Base-by-base conservation (phyloP, 2,888 invertebrate genomes). In the Brachycybe producta region DNA sequence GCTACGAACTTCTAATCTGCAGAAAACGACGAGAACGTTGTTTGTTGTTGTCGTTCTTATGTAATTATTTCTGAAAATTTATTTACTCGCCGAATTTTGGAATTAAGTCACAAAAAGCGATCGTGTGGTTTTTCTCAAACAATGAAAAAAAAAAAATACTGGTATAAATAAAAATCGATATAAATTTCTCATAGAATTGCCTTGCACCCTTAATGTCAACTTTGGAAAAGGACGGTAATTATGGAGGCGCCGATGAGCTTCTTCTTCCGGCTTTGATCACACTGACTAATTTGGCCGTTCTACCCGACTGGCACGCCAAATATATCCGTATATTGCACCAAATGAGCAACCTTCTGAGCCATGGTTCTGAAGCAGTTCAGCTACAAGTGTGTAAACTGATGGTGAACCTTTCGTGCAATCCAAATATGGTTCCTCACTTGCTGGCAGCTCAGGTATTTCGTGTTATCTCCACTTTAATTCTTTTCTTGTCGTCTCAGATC, bases 331-430 rank as follows among this genome's bases (percentile, higher is more conserved):
- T 68, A 5, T 61, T 74, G 7, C 71, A 70, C 55, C 64, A 64
- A 30, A 61, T 74, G 24, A 72, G 70, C 57, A 60, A 64, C 21
- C 60, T 73, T 19, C 62, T 74, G 28, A 71, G 72, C 55, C 62
- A 61, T 40, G 64, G 62, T 13, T 64, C 64, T 44, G 60, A 64
- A 5, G 64, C 66, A 17, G 61, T 72, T 19, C 67, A 67, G 55
- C 61, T 74, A 17, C 74, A 75, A 58, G 67, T 74, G 2, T 63
- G 75, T 19, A 72, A 74, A 57, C 65, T 76, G 27, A 67, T 77
- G 36, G 73, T 75, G 48, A 77, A 77, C 61, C 63, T 77, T 4
- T 73, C 75, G 8, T 73, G 73, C 54, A 75, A 75, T 62, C 67
- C 71, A 54, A 72, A 73, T 53, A 71, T 76, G 70, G 71, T 76